Percentiles rank a stretch among this genome's conserved stretches.
phyloP scores from a whole-genome alignment of 37 sponge, comb jelly and placozoan species.

The Diacarnus erythraeanus region DNA sequence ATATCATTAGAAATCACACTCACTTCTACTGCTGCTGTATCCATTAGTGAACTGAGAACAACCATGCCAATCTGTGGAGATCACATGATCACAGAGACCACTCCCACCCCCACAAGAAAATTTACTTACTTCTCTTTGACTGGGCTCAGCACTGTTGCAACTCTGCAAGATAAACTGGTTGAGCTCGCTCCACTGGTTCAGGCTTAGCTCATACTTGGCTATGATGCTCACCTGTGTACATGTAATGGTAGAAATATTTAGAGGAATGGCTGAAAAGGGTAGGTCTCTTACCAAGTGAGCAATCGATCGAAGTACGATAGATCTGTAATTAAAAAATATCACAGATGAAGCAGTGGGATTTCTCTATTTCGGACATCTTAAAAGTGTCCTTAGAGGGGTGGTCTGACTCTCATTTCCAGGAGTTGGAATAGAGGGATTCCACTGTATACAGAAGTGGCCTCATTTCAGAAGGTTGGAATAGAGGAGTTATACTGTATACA shows the following conservation, averaged over 20 bases:
- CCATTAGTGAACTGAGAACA: slow-evolving; percentile 60
- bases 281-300: slow-evolving; percentile 59
- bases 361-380: no score
- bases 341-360: no score
- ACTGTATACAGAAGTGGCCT: no score
- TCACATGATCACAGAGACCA: slow-evolving; percentile 2
- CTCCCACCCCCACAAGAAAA: no score
- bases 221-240: slow-evolving; percentile 79
- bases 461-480: no score
- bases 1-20: neutral
- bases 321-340: no score
- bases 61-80: slow-evolving; percentile 60
- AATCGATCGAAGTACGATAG: slow-evolving; percentile 46
- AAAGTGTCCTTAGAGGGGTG: no score
- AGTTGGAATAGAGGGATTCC: no score
- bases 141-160: slow-evolving; percentile 50
- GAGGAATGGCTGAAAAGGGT: no score
- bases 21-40: slow-evolving; percentile 53
- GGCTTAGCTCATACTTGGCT: slow-evolving; percentile 61
- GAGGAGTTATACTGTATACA: no score
- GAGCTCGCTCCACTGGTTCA: slow-evolving; percentile 73
- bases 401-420: no score
- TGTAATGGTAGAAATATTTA: no score
- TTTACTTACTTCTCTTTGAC: slow-evolving; percentile 57
- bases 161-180: slow-evolving; percentile 49